These are phyloP conservation scores for Polymixis flavicincta DNA, from an alignment of 2,888 invertebrate species.

Conservation along the genomic window DNA sequence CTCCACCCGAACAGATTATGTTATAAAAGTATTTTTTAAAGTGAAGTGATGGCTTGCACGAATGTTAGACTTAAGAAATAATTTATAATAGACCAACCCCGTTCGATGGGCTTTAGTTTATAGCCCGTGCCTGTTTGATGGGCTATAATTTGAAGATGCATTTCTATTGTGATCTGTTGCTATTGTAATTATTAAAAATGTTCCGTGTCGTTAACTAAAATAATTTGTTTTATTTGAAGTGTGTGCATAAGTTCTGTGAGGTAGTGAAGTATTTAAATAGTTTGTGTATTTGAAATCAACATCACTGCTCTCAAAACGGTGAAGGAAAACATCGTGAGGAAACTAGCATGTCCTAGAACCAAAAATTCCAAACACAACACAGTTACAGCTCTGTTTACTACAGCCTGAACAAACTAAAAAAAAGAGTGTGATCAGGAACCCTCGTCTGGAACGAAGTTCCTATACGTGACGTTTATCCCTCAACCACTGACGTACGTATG, in stretches of 20 bases:
- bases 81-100: slow-evolving; percentile 53
- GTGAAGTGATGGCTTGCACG: slow-evolving; percentile 58
- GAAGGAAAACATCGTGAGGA: too few relatives aligned
- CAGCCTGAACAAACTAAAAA: neutral
- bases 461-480: too few relatives aligned
- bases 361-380: neutral
- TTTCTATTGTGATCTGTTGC: slow-evolving; percentile 83
- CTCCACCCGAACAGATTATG: slow-evolving; percentile 49
- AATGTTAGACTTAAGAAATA: slow-evolving; percentile 58
- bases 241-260: neutral
- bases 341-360: too few relatives aligned
- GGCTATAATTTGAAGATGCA: slow-evolving; percentile 66
- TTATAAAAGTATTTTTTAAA: slow-evolving; percentile 62
- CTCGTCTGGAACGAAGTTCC: too few relatives aligned
- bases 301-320: too few relatives aligned
- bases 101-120: neutral
- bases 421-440: too few relatives aligned
- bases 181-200: slow-evolving; percentile 77
- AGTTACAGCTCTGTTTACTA: neutral
- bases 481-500: too few relatives aligned
- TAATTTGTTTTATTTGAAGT: slow-evolving; percentile 63
- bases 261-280: neutral
- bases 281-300: too few relatives aligned
- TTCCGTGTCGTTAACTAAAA: slow-evolving; percentile 76
- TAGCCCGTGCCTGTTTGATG: slow-evolving; percentile 45